Conservation (phyloP, 2,888 invertebrate genomes). For the Cheilosia scutellata region DNA sequence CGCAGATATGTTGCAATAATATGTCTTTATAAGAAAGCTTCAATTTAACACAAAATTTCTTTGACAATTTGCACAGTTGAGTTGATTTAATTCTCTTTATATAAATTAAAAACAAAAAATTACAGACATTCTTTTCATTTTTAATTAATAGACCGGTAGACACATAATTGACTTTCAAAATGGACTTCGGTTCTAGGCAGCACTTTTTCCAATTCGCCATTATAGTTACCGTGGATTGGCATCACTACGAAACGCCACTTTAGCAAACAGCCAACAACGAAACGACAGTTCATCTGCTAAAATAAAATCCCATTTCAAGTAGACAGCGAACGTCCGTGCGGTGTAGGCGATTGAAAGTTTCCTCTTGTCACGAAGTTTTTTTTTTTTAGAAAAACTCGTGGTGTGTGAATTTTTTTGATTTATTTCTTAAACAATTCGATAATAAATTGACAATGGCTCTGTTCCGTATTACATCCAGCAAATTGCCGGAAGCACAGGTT, state of each 20-base stretch:
- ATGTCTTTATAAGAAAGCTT: too few relatives aligned
- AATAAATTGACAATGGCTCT: conserved; percentile 85
- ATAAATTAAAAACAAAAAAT: too few relatives aligned
- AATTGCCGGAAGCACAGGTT: conserved; percentile 88
- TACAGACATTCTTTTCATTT: too few relatives aligned
- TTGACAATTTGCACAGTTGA: too few relatives aligned
- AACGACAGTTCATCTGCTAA: conserved; percentile 19
- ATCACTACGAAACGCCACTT: conserved; percentile 26
- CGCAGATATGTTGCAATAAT: too few relatives aligned
- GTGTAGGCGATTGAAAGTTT: conserved; percentile 43
- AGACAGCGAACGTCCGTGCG: conserved; percentile 58
- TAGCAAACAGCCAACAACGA: conserved; percentile 17
- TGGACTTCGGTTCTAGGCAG: not conserved
- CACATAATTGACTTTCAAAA: too few relatives aligned
- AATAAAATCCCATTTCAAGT: conserved; percentile 24
- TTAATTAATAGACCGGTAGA: too few relatives aligned
- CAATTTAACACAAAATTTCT: too few relatives aligned
- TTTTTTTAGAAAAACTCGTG: conserved; percentile 42
- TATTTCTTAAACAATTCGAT: conserved; percentile 6
- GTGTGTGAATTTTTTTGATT: conserved; percentile 49
- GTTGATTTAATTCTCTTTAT: too few relatives aligned
- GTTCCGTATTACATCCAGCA: conserved; percentile 87
- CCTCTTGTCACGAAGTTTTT: conserved; percentile 38
- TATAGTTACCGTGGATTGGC: not conserved
- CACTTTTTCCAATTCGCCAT: conserved; percentile 27